Evolutionary conservation across 2,113 vertebrate species (phyloP).

Genomic region (Psilopogon haemacephalus): DNA sequence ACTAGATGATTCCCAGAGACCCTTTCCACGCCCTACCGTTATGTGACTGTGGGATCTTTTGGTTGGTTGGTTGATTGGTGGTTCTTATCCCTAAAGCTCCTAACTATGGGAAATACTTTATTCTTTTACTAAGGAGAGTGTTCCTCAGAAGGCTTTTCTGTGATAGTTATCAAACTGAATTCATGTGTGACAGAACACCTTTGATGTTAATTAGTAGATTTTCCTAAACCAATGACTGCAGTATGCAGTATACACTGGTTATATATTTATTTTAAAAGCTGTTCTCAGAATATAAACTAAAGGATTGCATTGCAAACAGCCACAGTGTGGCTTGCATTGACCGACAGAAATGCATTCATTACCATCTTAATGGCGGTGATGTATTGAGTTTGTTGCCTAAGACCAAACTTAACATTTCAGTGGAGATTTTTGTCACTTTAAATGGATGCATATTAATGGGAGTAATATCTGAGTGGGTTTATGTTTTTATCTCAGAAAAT

Average conservation of each 20-base stretch:
- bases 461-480: neutral
- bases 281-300: neutral
- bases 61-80: accelerated
- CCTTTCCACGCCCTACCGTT: too few species aligned
- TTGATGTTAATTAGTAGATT: neutral
- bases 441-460: neutral
- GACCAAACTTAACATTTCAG: neutral
- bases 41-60: neutral
- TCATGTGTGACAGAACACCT: neutral
- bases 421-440: neutral
- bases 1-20: too few species aligned
- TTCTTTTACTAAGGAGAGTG: neutral
- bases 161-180: neutral
- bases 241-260: neutral
- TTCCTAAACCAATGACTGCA: neutral
- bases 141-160: neutral
- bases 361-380: neutral
- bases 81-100: neutral
- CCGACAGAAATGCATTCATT: neutral
- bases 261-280: neutral
- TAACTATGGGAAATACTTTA: neutral
- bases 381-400: neutral
- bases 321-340: neutral
- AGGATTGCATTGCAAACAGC: neutral
- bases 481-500: neutral